phyloP scores from a whole-genome alignment of 2,797 vertebrate genomes.

The Apodemus agrarius region DNA sequence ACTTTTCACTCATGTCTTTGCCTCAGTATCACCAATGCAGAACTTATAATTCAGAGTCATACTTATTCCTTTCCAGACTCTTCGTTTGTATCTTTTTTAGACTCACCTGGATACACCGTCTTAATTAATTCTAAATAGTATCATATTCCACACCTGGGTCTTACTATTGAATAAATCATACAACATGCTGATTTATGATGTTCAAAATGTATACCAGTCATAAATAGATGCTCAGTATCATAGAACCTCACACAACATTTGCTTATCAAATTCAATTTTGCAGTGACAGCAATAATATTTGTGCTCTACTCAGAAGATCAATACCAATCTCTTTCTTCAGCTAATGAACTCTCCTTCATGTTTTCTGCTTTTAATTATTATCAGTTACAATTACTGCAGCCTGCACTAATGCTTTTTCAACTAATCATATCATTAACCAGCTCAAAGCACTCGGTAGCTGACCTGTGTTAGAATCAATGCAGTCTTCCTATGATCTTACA shows the following conservation, averaged over 20 bases:
- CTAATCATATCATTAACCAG: background rate
- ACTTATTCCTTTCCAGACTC: background rate
- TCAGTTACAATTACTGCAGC: background rate
- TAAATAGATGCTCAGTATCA: background rate
- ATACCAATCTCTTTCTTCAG: background rate
- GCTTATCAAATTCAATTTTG: background rate
- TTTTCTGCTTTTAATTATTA: background rate
- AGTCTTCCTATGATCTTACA: background rate
- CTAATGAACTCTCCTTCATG: background rate
- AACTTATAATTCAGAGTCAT: background rate
- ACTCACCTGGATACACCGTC: background rate
- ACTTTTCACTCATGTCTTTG: background rate
- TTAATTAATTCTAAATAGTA: slow-evolving; percentile 28
- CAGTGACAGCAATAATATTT: background rate
- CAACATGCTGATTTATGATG: background rate
- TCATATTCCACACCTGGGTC: background rate
- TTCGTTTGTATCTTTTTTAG: background rate
- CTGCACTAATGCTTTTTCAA: background rate
- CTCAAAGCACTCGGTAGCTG: background rate
- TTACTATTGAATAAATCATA: background rate
- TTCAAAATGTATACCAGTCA: background rate
- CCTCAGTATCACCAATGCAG: background rate
- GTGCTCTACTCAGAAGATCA: background rate
- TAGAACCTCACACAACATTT: background rate
- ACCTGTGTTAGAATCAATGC: background rate